Evolutionary conservation across 2,113 vertebrate species (phyloP).

Genomic region (Todiramphus chloris): DNA sequence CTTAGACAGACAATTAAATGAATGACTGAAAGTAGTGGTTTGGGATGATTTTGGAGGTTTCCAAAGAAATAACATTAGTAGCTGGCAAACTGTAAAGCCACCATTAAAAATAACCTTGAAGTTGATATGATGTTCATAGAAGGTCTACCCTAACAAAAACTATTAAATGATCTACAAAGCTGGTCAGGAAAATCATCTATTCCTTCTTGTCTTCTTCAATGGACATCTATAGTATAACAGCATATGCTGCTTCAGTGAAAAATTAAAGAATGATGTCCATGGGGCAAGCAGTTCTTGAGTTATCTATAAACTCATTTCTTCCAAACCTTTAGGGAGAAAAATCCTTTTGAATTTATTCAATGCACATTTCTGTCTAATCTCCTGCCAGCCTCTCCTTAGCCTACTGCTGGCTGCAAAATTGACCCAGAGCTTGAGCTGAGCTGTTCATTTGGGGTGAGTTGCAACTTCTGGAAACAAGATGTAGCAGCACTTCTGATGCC

Average conservation of each 20-base stretch:
- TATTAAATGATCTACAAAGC: not conserved
- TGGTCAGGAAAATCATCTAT: not conserved
- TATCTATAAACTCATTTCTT: conserved; percentile 70
- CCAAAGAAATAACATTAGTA: conserved; percentile 49
- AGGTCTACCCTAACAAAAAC: not conserved
- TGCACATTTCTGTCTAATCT: conserved; percentile 59
- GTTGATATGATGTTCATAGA: conserved; percentile 36
- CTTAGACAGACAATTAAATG: conserved; percentile 61
- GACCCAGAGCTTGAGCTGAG: conserved; percentile 65
- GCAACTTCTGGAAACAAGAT: conserved; percentile 55
- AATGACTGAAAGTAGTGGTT: conserved; percentile 52
- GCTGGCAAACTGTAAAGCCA: conserved; percentile 62
- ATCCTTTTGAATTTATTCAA: conserved; percentile 68
- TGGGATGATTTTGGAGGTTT: conserved; percentile 61
- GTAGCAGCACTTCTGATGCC: not conserved
- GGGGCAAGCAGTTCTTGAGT: conserved; percentile 45
- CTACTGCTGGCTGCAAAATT: conserved; percentile 64
- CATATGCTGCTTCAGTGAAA: conserved; percentile 4
- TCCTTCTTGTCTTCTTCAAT: not conserved
- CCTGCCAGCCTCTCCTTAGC: conserved; percentile 54
- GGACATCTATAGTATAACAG: not conserved
- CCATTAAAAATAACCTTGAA: conserved; percentile 32
- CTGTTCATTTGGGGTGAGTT: conserved; percentile 60
- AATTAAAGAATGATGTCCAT: conserved; percentile 46
- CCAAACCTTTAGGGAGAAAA: conserved; percentile 62